Evolutionary conservation across 2,888 invertebrate species (phyloP).

Genomic region (Geotrupes spiniger): DNA sequence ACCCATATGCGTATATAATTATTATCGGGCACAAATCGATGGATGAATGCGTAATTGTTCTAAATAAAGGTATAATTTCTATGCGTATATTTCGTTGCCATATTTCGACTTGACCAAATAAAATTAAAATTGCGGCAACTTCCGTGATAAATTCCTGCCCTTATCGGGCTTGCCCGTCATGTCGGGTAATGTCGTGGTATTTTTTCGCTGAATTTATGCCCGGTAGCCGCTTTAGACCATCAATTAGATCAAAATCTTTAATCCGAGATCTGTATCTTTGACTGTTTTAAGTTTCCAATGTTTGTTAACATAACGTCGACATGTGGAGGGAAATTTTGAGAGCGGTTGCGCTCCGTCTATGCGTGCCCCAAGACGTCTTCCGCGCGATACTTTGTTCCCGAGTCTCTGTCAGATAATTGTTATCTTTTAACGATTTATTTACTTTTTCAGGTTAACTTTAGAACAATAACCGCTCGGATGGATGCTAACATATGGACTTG

Average conservation of each 20-base stretch:
- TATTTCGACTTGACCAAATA: too few relatives aligned
- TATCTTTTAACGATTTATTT: slow-evolving; percentile 3
- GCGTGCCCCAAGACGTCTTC: slow-evolving; percentile 44
- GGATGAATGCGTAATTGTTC: slow-evolving; percentile 36
- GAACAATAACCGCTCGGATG: too few relatives aligned
- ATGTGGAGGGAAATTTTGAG: slow-evolving; percentile 11
- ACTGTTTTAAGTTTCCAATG: slow-evolving; percentile 32
- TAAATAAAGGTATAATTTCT: slow-evolving; percentile 30
- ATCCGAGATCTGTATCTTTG: slow-evolving; percentile 10
- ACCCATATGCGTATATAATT: slow-evolving; percentile 20
- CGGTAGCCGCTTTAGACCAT: slow-evolving; percentile 2
- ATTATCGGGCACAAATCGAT: slow-evolving; percentile 15
- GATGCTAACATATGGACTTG: too few relatives aligned
- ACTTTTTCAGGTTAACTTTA: background rate
- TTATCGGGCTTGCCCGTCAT: background rate
- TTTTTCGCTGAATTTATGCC: background rate
- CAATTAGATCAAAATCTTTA: slow-evolving; percentile 14
- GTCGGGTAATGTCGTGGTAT: background rate
- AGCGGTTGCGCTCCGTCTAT: background rate
- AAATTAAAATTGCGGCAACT: too few relatives aligned
- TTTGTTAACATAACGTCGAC: slow-evolving; percentile 35
- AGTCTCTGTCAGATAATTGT: slow-evolving; percentile 2
- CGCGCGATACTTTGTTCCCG: slow-evolving; percentile 9
- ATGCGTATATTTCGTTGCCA: background rate
- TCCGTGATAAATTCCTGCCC: background rate